These are phyloP conservation scores for Anisognathus igniventris DNA, from an alignment of 2,797 vertebrate genomes.

Conservation along the genomic window DNA sequence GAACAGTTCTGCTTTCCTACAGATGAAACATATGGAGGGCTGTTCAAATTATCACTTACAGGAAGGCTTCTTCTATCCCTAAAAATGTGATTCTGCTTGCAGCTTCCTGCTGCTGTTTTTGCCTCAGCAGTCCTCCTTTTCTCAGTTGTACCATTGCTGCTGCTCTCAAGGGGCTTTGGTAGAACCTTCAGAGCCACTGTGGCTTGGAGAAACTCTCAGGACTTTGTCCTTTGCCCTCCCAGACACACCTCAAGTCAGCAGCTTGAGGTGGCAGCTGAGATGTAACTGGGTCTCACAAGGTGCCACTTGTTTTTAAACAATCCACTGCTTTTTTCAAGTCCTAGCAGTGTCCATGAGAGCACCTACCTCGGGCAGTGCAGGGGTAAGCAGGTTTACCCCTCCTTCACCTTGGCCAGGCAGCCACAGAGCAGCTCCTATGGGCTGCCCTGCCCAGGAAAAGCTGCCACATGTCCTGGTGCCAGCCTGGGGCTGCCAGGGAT, in stretches of 20 bases:
- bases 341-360: background rate
- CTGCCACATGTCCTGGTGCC: fast-evolving
- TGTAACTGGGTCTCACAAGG: background rate
- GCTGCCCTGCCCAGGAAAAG: fast-evolving
- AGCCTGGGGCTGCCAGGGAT: background rate
- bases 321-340: background rate
- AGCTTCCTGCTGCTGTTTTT: background rate
- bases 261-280: background rate
- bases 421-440: background rate
- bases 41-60: background rate
- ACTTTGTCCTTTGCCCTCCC: background rate
- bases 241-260: background rate
- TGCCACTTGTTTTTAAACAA: no score
- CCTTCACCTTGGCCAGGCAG: background rate
- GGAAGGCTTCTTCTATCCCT: background rate
- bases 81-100: background rate
- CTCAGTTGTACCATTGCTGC: background rate
- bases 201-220: background rate
- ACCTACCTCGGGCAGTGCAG: background rate
- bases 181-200: background rate
- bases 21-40: background rate
- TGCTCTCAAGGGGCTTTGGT: background rate
- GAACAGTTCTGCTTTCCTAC: constrained; percentile 10
- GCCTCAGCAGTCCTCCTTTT: background rate
- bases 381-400: background rate